Conservation (phyloP, 1,140 invertebrate species). For the Calycopis cecrops region DNA sequence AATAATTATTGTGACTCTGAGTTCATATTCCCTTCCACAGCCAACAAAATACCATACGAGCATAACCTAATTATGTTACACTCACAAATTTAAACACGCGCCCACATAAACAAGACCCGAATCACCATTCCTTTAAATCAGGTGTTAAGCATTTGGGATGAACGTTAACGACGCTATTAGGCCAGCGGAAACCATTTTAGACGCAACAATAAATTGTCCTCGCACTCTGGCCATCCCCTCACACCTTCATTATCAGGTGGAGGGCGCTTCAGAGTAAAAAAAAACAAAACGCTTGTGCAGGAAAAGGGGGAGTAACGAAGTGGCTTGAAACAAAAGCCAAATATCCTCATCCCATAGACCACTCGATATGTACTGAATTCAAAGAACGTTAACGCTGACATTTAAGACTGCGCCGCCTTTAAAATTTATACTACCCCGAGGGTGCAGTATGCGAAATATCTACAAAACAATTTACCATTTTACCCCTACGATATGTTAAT, state of each 20-base stretch:
- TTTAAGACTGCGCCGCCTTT: conserved; percentile 51
- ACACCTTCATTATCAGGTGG: conserved; percentile 63
- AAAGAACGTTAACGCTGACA: conserved; percentile 55
- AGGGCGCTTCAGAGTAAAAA: conserved; percentile 37
- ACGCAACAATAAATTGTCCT: conserved; percentile 58
- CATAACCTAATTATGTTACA: too few species aligned
- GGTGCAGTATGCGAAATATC: conserved; percentile 49
- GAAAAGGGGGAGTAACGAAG: conserved; percentile 67
- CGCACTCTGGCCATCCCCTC: conserved; percentile 47
- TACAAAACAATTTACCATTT: conserved; percentile 38
- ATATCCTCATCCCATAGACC: conserved; percentile 49
- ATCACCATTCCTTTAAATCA: conserved; percentile 26
- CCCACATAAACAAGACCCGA: conserved; percentile 6
- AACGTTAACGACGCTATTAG: conserved; percentile 52
- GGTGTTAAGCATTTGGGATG: conserved; percentile 45
- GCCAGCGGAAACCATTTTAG: conserved; percentile 52
- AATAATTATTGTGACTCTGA: too few species aligned
- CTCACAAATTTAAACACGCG: not conserved
- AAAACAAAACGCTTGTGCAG: conserved; percentile 57
- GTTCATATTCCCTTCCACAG: too few species aligned
- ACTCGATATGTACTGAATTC: conserved; percentile 70
- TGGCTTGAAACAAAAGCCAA: conserved; percentile 70
- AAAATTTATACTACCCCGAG: conserved; percentile 54
- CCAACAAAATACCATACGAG: too few species aligned
- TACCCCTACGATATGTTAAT: conserved; percentile 26